A percentile compares a stretch with the other conserved stretches of the same genome.
Evolutionary conservation across 2,888 invertebrate species (phyloP).

Genomic region (Congeria kusceri): DNA sequence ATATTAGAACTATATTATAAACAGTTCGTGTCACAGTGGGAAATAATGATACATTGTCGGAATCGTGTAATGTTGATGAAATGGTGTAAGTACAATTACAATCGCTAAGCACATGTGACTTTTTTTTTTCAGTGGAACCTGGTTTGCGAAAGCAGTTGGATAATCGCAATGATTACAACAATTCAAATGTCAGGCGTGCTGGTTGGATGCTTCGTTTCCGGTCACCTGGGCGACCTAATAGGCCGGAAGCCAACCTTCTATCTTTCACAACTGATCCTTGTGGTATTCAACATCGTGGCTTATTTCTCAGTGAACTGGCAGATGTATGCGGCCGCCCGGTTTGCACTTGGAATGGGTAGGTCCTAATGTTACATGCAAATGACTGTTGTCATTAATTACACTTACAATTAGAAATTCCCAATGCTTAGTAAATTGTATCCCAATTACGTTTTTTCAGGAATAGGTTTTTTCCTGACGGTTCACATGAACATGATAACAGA

Average conservation of each 20-base stretch:
- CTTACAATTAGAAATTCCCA: not conserved
- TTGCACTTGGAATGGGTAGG: constrained; percentile 62
- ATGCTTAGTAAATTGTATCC: not conserved
- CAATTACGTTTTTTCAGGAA: constrained; percentile 41
- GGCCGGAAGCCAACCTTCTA: constrained; percentile 71
- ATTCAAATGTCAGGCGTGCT: constrained; percentile 72
- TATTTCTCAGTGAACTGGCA: constrained; percentile 72
- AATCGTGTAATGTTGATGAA: too few species aligned
- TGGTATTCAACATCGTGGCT: constrained; percentile 57
- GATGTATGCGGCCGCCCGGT: constrained; percentile 69
- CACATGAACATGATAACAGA: constrained; percentile 60
- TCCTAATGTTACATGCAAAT: not conserved
- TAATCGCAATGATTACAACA: constrained; percentile 65
- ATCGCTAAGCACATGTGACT: too few species aligned
- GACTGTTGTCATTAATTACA: not conserved
- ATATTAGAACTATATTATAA: too few species aligned
- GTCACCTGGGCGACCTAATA: constrained; percentile 65
- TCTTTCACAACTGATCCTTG: constrained; percentile 42
- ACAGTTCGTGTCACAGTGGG: too few species aligned
- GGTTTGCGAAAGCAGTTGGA: constrained; percentile 65
- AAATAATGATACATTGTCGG: too few species aligned
- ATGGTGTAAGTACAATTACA: too few species aligned
- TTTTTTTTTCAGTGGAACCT: constrained; percentile 64
- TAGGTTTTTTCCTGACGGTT: constrained; percentile 50
- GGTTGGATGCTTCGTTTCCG: constrained; percentile 65